Conservation (phyloP, 2,113 vertebrate genomes). For the Ginglymostoma cirratum region DNA sequence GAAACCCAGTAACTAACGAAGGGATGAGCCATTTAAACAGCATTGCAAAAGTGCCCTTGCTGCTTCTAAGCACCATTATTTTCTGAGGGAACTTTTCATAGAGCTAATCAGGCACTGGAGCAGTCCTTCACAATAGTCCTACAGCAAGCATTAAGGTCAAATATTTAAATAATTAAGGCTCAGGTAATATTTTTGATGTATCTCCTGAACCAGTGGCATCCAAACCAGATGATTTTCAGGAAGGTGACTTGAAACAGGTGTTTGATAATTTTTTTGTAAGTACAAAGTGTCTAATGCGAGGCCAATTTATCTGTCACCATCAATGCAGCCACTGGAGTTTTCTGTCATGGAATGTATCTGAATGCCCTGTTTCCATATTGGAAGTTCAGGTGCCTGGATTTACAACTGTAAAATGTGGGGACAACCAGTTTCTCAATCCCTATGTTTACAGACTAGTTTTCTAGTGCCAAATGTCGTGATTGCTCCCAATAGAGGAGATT, state of each 20-base stretch:
- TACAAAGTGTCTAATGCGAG: background rate
- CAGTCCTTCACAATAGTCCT: background rate
- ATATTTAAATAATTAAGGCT: background rate
- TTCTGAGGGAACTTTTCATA: background rate
- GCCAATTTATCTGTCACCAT: background rate
- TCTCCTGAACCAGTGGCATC: background rate
- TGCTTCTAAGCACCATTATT: background rate
- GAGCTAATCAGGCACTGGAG: background rate
- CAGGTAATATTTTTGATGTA: background rate
- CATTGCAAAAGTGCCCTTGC: background rate
- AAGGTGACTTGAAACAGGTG: background rate
- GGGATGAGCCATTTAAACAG: background rate
- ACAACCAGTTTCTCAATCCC: background rate
- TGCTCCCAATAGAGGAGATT: background rate
- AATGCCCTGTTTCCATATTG: background rate
- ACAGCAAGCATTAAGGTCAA: background rate
- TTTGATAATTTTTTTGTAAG: background rate
- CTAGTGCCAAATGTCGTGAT: background rate
- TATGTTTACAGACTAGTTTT: background rate
- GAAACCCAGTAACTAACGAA: background rate
- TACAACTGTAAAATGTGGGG: background rate
- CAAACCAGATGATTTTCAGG: background rate
- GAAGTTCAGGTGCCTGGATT: background rate
- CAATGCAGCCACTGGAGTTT: background rate
- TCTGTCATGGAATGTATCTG: background rate